phyloP scores from a whole-genome alignment of 2,797 vertebrate genomes.

The Odontamblyopus rebecca region DNA sequence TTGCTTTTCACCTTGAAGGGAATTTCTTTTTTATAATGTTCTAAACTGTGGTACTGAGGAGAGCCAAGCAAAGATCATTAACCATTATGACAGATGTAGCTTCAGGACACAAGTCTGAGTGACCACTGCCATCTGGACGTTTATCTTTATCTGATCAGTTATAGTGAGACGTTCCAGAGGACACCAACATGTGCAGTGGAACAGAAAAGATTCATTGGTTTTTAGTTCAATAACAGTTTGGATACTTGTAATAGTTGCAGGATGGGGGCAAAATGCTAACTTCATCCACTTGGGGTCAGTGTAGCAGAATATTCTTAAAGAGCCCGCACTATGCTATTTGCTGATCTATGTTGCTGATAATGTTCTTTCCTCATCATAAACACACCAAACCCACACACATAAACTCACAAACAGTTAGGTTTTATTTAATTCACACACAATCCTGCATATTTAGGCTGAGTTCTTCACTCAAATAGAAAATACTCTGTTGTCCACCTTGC shows the following conservation, averaged over 20 bases:
- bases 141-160: not conserved
- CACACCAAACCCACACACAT: no score
- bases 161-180: not conserved
- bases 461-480: no score
- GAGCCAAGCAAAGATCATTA: constrained; percentile 4
- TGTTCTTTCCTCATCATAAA: no score
- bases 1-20: constrained; percentile 2
- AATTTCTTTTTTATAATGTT: not conserved
- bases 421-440: no score
- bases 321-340: no score
- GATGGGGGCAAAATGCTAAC: not conserved
- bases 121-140: not conserved
- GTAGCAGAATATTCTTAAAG: not conserved
- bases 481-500: no score
- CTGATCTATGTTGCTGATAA: no score
- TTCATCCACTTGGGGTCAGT: not conserved
- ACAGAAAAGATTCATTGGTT: not conserved
- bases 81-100: not conserved
- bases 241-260: not conserved
- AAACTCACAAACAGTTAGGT: no score
- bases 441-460: no score
- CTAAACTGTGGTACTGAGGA: not conserved
- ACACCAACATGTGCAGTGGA: not conserved
- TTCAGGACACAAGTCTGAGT: not conserved
- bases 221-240: not conserved